Base-by-base conservation (phyloP, 1,140 invertebrate genomes). In the Propsilocerus akamusi region DNA sequence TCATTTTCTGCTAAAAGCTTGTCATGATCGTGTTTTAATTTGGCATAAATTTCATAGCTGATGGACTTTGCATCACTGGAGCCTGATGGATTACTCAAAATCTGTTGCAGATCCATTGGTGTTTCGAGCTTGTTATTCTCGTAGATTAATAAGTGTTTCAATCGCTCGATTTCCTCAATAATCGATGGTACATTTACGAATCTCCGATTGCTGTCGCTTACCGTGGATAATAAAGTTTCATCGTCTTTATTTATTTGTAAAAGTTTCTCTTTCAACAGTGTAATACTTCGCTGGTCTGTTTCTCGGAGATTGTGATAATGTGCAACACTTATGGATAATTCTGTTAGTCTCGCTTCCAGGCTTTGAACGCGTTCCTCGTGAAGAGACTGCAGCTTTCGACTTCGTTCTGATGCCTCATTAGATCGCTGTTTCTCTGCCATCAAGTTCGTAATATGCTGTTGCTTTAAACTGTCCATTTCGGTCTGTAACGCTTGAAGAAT, bases 271-370 rank as follows among this genome's bases (percentile, higher is more conserved):
- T 83, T 80, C 2, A 89, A 63, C 55, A 77, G 76, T 52, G 80
- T 74, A 58, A 90, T 88, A 22, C 75, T 74, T 50, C 75, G 67
- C 60, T 85, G 81, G 66, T 90, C 86, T 54, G 78, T 73, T 48
- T 82, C 73, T 30, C 82, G 65, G 5, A 79, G 57, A 50, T 80
- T 70, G 58, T 90, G 85, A 56, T 88, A 88, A 53, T 76, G 75
- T 2, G 86, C 86, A 25, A 90, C 77, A 0, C 78, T 81, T 49
- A 77, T 74, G 0, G 84, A 88, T 7, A 91, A 66, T 60, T 91
- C 85, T 0, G 86, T 83, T 10, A 92, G 58, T 54, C 80, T 74
- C 4, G 76, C 72, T 66, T 92, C 87, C 47, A 92, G 70, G 48
- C 75, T 72, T 4, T 78, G 79, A 0, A 89, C 83, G 56, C 85